Conservation (phyloP, 2,888 invertebrate genomes). For the Agelastica alni region DNA sequence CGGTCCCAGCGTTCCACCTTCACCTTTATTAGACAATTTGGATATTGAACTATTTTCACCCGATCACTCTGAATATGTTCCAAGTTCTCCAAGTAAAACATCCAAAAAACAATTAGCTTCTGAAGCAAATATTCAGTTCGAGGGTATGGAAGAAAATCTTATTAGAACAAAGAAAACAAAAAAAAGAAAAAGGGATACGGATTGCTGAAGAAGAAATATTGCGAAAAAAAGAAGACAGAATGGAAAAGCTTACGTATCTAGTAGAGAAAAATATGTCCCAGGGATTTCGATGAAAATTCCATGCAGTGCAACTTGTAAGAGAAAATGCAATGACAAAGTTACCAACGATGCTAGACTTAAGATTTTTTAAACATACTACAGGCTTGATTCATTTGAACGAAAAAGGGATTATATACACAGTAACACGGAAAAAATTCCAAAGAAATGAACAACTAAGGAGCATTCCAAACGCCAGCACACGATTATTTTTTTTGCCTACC, state of each 20-base stretch:
- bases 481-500: neutral
- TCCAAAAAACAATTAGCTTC: neutral
- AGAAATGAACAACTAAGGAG: neutral
- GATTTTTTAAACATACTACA: no score
- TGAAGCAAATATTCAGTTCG: neutral
- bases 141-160: neutral
- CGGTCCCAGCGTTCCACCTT: no score
- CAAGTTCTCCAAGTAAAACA: neutral
- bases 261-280: neutral
- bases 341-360: neutral
- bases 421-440: slow-evolving; percentile 7
- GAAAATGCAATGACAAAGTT: neutral
- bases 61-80: neutral
- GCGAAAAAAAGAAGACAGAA: neutral
- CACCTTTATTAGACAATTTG: no score
- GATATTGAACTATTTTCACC: no score
- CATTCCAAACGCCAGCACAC: neutral
- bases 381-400: neutral
- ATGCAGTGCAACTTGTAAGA: neutral
- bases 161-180: no score
- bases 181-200: neutral
- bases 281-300: neutral
- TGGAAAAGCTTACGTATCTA: neutral
- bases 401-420: slow-evolving; percentile 4
- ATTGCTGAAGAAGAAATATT: neutral